Base-by-base conservation (phyloP, 1,140 invertebrate species). In the Sycophila sp. region DNA sequence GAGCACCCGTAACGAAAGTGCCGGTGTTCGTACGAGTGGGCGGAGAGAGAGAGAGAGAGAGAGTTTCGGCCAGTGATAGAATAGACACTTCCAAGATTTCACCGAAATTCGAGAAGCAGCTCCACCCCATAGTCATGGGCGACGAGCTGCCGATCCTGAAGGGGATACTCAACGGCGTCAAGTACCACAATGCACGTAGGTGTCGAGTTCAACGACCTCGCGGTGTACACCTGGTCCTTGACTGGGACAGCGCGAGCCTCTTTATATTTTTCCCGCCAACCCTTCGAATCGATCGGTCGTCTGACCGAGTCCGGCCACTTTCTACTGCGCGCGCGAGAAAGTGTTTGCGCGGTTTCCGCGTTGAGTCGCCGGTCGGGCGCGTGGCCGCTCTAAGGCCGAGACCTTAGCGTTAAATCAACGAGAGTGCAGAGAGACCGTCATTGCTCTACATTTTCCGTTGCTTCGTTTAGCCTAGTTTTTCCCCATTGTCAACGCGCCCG, bases 171-270 rank as follows among this genome's bases (percentile, higher is more conserved):
- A 94, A 94, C 84, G 94, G 94, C 80, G 92, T 94, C 81, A 92
- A 94, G 85, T 95, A 94, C 87, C 93, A 94, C 84, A 94, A 95
- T 91, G 93, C 93, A 89, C 93, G 94, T 94, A 94, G 85, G 93
- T 94, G 76, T 82, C 71, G 38, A 17, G 2, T 17, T 19, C 28
- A 22, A 10, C 26, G 22, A 10, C 56, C 8, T n/a, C 55, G n/a
- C n/a, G n/a, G n/a, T n/a, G n/a, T 13, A 8, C 22, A 42, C 17
- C 19, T 2, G 32, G 6, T 45, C 55, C 5, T 42, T 49, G 26
- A 63, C 28, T 24, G 15, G n/a, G n/a, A 4, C 63, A 51, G 13
- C 40, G 0, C 40, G 40, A 42, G 8, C 40, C 40, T n/a, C n/a
- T n/a, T n/a, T n/a, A n/a, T n/a, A n/a, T n/a, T n/a, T n/a, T n/a